Evolutionary conservation across 2,113 vertebrate species (phyloP).

Genomic region (Axis porcinus): DNA sequence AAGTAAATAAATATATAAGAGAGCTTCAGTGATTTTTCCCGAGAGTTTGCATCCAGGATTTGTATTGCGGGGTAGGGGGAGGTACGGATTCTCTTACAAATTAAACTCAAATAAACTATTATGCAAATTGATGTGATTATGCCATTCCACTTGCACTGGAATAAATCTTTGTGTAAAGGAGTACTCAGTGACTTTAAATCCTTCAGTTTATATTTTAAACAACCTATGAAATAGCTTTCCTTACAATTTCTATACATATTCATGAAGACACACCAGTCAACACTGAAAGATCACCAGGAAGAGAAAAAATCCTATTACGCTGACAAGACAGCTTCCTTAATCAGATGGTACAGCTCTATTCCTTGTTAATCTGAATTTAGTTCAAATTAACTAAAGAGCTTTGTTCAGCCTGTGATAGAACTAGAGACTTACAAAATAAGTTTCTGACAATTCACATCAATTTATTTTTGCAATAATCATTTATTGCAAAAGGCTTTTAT

Average conservation of each 20-base stretch:
- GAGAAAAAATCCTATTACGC: constrained; percentile 22
- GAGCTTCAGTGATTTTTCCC: not conserved
- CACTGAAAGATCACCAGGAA: not conserved
- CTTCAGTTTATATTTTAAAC: not conserved
- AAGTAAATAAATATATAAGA: not conserved
- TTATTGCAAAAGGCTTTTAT: not conserved
- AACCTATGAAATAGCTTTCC: constrained; percentile 20
- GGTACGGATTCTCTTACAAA: not conserved
- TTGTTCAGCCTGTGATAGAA: constrained; percentile 28
- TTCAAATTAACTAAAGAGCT: constrained; percentile 21
- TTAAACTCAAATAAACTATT: not conserved
- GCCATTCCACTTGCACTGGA: not conserved
- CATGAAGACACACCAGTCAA: constrained; percentile 14
- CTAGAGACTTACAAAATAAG: constrained; percentile 19
- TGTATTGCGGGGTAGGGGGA: accelerated
- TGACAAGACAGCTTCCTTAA: constrained; percentile 39
- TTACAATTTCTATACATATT: constrained; percentile 35
- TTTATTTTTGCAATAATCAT: constrained; percentile 1
- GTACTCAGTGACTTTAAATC: not conserved
- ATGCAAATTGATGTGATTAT: not conserved
- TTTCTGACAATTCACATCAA: constrained; percentile 18
- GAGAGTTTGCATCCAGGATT: not conserved
- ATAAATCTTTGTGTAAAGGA: not conserved
- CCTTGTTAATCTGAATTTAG: constrained; percentile 39
- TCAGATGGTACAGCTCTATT: not conserved